Evolutionary conservation across 2,113 vertebrate species (phyloP).

Genomic region (Leucoraja erinaceus): DNA sequence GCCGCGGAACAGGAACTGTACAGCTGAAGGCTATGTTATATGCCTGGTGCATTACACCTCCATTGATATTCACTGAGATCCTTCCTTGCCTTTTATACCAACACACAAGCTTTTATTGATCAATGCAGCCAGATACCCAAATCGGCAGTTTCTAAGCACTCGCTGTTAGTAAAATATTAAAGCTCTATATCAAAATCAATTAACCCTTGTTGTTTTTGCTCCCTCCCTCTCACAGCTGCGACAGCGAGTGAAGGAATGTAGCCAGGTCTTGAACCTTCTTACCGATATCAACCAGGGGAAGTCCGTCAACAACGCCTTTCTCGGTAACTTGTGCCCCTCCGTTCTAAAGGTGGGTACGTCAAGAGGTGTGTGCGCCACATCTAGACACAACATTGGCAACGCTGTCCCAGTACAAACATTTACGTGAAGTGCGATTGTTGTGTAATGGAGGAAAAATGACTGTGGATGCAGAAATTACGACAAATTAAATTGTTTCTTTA

Average conservation of each 20-base stretch:
- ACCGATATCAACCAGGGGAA: constrained; percentile 43
- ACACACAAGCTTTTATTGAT: neutral
- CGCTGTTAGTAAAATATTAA: neutral
- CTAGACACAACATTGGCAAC: too few species aligned
- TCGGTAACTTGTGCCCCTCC: constrained; percentile 50
- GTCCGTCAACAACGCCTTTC: constrained; percentile 43
- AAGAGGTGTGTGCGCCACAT: too few species aligned
- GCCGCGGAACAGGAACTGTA: too few species aligned
- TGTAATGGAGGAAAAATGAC: neutral
- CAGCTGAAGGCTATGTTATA: neutral
- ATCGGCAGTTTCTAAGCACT: neutral
- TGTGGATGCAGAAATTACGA: too few species aligned
- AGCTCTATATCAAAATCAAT: neutral
- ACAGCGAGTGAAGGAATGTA: constrained; percentile 55
- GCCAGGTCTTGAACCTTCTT: constrained; percentile 51
- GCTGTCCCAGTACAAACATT: too few species aligned
- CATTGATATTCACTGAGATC: neutral
- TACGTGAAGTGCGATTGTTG: neutral
- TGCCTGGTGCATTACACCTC: neutral
- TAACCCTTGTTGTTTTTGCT: neutral
- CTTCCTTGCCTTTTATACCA: neutral
- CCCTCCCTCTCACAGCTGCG: constrained; percentile 50
- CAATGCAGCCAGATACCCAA: neutral
- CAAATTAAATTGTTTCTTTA: too few species aligned
- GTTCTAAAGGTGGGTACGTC: constrained; percentile 54